phyloP scores from a whole-genome alignment of 1,140 invertebrate genomes.

The Polypedilum pembai region DNA sequence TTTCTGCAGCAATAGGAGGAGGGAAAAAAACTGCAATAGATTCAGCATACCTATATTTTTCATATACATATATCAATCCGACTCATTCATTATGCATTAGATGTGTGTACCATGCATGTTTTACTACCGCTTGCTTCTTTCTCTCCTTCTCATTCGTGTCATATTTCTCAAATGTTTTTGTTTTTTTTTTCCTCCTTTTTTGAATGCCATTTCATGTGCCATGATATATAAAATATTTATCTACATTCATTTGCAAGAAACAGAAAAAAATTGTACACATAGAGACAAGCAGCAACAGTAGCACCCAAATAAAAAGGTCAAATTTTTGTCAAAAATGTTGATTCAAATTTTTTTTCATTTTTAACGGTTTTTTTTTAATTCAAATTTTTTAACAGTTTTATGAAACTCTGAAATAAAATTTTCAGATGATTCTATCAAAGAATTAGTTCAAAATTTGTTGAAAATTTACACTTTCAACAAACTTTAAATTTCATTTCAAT shows the following conservation, averaged over 20 bases:
- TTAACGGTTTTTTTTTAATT: too few relatives aligned
- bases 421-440: too few relatives aligned
- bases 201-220: conserved; percentile 10
- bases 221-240: conserved; percentile 15
- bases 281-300: neutral
- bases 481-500: too few relatives aligned
- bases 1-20: neutral
- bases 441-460: too few relatives aligned
- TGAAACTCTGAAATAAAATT: too few relatives aligned
- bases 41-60: neutral
- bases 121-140: conserved; percentile 2
- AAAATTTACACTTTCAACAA: too few relatives aligned
- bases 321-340: too few relatives aligned
- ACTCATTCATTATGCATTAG: conserved; percentile 21
- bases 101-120: conserved; percentile 23
- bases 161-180: conserved; percentile 27
- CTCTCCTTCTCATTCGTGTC: neutral
- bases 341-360: too few relatives aligned
- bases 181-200: neutral
- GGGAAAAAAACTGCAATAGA: neutral
- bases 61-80: conserved; percentile 16
- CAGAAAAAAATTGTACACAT: neutral
- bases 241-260: neutral
- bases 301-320: too few relatives aligned
- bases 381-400: too few relatives aligned